A percentile compares a stretch with the other conserved stretches of the same genome.
Evolutionary conservation across 2,797 vertebrate species (phyloP).

Genomic region (Syndactyla subalaris): DNA sequence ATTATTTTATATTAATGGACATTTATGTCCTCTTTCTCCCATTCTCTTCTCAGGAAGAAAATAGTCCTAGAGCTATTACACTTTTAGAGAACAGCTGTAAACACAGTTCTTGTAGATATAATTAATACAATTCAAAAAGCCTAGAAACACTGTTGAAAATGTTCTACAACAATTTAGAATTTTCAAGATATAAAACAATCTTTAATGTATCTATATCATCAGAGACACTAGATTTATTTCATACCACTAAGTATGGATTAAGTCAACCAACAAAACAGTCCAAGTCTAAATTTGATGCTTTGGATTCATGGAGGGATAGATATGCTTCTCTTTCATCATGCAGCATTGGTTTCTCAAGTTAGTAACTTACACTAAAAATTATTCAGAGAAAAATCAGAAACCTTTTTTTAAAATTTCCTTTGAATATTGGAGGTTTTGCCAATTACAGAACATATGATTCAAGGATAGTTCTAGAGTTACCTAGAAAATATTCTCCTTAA

Average conservation of each 20-base stretch:
- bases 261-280: neutral
- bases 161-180: neutral
- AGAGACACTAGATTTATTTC: neutral
- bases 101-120: neutral
- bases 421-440: neutral
- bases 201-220: neutral
- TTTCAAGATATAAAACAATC: neutral
- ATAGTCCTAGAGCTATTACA: neutral
- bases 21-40: neutral
- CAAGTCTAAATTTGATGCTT: neutral
- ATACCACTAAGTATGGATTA: neutral
- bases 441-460: neutral
- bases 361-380: neutral
- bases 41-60: neutral
- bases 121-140: neutral
- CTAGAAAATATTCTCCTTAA: neutral
- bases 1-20: neutral
- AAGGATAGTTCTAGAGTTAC: neutral
- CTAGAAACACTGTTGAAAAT: neutral
- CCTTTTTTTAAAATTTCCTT: neutral
- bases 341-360: neutral
- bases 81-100: neutral
- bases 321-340: neutral
- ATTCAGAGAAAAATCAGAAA: neutral
- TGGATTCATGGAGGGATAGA: neutral